Conservation (phyloP, 2,113 vertebrate species). For the Cynocephalus volans region DNA sequence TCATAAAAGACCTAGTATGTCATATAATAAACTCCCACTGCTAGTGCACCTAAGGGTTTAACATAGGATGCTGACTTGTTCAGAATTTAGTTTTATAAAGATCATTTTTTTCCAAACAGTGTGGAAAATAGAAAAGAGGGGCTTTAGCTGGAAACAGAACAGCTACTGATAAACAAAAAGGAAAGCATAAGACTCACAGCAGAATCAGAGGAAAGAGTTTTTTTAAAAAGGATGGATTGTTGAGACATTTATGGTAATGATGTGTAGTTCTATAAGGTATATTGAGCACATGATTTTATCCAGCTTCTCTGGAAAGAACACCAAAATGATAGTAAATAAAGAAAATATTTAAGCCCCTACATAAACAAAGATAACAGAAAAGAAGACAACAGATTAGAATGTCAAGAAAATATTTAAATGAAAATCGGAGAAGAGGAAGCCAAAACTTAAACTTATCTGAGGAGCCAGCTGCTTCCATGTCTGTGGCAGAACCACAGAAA, state of each 20-base stretch:
- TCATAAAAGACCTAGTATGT: background rate
- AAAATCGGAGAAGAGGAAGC: background rate
- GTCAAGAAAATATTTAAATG: background rate
- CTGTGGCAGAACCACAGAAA: background rate
- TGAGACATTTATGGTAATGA: background rate
- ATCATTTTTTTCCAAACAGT: background rate
- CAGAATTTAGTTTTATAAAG: slow-evolving; percentile 1
- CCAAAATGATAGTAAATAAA: background rate
- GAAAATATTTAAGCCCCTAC: background rate
- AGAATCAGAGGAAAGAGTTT: background rate
- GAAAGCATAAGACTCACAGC: background rate
- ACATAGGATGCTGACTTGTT: background rate
- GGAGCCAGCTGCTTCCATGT: background rate
- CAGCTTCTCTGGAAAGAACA: background rate
- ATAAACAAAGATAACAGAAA: background rate
- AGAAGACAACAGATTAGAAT: background rate
- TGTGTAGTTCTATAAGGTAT: background rate
- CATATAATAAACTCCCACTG: background rate
- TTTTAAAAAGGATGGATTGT: background rate
- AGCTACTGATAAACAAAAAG: background rate
- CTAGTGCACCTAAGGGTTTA: background rate
- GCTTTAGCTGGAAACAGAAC: background rate
- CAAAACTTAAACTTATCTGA: background rate
- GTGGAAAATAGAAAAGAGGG: background rate
- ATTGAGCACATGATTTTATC: background rate